Base-by-base conservation (phyloP, 2,113 vertebrate genomes). In the Cottus gobio region DNA sequence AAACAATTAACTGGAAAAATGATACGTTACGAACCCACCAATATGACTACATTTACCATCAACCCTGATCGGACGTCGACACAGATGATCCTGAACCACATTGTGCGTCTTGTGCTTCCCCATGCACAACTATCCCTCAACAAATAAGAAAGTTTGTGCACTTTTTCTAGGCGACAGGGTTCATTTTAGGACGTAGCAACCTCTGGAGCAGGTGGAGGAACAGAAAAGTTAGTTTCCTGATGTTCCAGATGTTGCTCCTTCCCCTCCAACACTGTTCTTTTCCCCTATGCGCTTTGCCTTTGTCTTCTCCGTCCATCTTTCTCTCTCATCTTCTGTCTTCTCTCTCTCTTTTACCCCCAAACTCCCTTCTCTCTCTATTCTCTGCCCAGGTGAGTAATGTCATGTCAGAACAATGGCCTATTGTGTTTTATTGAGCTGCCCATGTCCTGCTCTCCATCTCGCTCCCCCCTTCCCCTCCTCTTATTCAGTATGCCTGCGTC, bases 361-460 rank as follows among this genome's bases (percentile, higher is more conserved):
- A 76, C 24, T 73, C 83, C 75, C 61, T 78, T 44, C 56, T 78
- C 62, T 77, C 48, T 64, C 77, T 85, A 58, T 86, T 87, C 84
- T 87, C 79, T 81, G 63, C 71, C 58, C 65, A 79, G 64, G 78
- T 94, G 91, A 94, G 78, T 91, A 92, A 94, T 94, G 90, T 79
- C 72, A 81, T 67, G 71, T 79, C 87, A 91, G 84, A 92, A 94
- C 91, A 94, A 93, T 94, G 84, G 87, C 70, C 87, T 85, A 89
- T 92, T 89, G 85, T 91, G 84, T 87, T 90, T 84, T 92, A 92
- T 91, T 90, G 92, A 91, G 87, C 71, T 85, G 61, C 84, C 64
- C 28, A 75, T 58, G 39, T 75, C 79, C 85, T 61, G 24, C 67
- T 85, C 80, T 85, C 72, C 62, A 62, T 88, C 60, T 81, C 58